Evolutionary conservation across 92 coral and sea anemone genomes (phyloP), one percentile per base, ranked within the genome.

Genomic region (Plumapathes pennacea): DNA sequence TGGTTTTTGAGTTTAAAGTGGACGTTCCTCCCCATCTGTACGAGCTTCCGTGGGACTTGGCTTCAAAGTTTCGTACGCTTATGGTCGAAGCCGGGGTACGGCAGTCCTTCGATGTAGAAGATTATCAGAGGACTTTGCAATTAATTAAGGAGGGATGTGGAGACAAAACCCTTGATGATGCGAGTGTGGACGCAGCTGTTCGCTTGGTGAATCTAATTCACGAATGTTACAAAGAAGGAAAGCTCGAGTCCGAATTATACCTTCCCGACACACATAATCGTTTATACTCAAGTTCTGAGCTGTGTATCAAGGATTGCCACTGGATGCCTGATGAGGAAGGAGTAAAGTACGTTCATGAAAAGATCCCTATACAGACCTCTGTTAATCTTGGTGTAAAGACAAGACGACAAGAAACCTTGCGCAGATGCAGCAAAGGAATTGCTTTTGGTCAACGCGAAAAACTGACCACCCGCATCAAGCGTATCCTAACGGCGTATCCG

Each of bases 381-480:
- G 7, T 26, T 14, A 15, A 26, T 13, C 72, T 81, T n/a, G 88
- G 84, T 2, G 81, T 81, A 1, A 85, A 85, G 10, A 74, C 94
- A 37, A 72, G 88, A 3, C 77, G 94, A 2, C 72, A 75, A 56
- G 81, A 74, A 52, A 55, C 94, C 27, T 46, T 85, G 23, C 46
- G 40, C 11, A 62, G 13, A 5, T 52, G 19, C 17, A 49, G 64
- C 14, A 14, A 14, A 28, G 94, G 76, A 10, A 63, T 85, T 46
- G 52, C 79, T 1, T 85, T 85, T 57, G 94, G 94, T 23, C 94
- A 85, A 51, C 61, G 18, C 6, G 94, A 85, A 20, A 80, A 74
- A 39, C 61, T 85, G 5, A 85, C 94, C 23, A 81, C 61, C 60
- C 69, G 94, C 25, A 41, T 85, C 8, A 34, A 52, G 1, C 71